A percentile compares a stretch with the other conserved stretches of the same genome.
These are phyloP conservation scores for Taurulus bubalis DNA, from an alignment of 2,113 vertebrate species.

Conservation along the genomic window DNA sequence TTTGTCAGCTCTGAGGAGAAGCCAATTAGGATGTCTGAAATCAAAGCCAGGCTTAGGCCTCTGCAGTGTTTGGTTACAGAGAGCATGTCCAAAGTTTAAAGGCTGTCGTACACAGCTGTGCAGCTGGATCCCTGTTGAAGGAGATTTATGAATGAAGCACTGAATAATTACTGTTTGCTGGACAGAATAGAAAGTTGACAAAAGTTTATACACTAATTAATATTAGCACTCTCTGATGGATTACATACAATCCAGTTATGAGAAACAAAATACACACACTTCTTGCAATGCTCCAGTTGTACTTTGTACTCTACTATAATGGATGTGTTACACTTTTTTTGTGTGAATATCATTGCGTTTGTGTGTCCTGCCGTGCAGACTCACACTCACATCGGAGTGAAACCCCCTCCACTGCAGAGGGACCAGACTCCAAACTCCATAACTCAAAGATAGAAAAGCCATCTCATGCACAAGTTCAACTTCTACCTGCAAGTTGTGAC, in stretches of 20 bases:
- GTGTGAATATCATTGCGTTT: conserved; percentile 8
- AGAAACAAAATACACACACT: neutral
- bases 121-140: conserved; percentile 31
- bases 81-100: conserved; percentile 42
- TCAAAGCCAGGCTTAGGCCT: conserved; percentile 68
- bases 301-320: neutral
- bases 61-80: conserved; percentile 50
- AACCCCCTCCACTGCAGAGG: conserved; percentile 47
- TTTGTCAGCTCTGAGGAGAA: conserved; percentile 68
- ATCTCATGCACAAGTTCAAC: conserved; percentile 27
- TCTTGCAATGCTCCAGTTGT: neutral
- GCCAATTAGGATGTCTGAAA: conserved; percentile 70
- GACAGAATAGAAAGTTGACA: neutral
- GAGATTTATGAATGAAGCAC: conserved; percentile 1
- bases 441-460: conserved; percentile 52
- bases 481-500: conserved; percentile 37
- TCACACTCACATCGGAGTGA: conserved; percentile 51
- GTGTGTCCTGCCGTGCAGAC: conserved; percentile 68
- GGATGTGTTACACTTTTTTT: neutral
- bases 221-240: neutral
- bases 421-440: conserved; percentile 44
- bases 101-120: conserved; percentile 35
- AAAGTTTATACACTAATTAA: neutral
- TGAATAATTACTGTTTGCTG: conserved; percentile 21
- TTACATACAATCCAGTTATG: neutral